A percentile compares a stretch with the other conserved stretches of the same genome.
These are phyloP conservation scores for Conomelus anceps DNA, from an alignment of 2,888 invertebrate species.

Conservation along the genomic window DNA sequence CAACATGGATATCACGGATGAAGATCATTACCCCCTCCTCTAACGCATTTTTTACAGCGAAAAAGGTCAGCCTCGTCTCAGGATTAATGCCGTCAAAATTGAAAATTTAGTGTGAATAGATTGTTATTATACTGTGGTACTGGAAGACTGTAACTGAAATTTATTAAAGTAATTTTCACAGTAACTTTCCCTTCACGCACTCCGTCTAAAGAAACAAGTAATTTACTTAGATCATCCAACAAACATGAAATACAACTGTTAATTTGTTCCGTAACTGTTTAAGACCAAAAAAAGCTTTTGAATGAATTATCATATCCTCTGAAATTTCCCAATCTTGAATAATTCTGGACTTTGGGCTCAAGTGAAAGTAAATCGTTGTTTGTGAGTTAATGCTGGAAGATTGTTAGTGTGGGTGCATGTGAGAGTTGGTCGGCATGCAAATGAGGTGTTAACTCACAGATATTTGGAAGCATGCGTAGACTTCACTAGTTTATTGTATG, in stretches of 20 bases:
- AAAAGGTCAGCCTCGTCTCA: background rate
- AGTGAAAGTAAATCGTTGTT: background rate
- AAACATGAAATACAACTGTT: background rate
- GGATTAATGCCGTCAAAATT: background rate
- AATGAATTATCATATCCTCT: background rate
- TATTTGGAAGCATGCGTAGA: background rate
- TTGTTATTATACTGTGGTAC: background rate
- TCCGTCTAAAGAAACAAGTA: background rate
- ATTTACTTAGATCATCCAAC: background rate
- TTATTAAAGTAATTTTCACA: background rate
- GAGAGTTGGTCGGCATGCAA: background rate
- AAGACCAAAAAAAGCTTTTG: background rate
- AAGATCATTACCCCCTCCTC: background rate
- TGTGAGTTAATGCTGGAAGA: background rate
- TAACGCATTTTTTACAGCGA: background rate
- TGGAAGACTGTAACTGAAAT: background rate
- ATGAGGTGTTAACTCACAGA: background rate
- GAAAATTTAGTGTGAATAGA: background rate
- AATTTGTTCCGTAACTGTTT: background rate
- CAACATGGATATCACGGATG: too few relatives aligned
- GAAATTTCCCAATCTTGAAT: background rate
- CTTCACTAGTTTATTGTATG: background rate
- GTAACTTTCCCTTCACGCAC: background rate
- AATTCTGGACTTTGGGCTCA: background rate
- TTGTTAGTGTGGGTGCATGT: background rate